Evolutionary conservation across 1,140 invertebrate species (phyloP), one percentile per base, ranked within the genome.

Genomic region (Eriosoma lanigerum): DNA sequence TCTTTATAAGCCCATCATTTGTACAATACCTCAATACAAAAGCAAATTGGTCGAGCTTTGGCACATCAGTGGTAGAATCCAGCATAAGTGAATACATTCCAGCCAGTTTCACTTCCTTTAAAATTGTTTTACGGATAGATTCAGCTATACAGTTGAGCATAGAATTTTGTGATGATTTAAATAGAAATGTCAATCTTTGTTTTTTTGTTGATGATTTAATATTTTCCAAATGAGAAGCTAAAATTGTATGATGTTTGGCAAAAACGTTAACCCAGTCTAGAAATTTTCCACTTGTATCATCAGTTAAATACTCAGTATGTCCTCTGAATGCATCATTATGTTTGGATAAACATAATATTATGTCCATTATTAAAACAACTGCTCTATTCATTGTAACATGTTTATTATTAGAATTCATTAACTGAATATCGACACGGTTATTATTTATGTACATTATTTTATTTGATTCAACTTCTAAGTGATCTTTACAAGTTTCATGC

Each of bases 111-210:
- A 58, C n/a, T 58, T 58, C 54, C 8, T 58, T 58, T 24, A 58
- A 58, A 58, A 58, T 58, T 58, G 54, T 58, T 58, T 58, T 9
- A 26, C 54, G 21, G 1, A 58, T 58, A 9, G 54, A 58, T 58
- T 58, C 21, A 58, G 54, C 54, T 24, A 58, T 58, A 58, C 54
- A 58, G 54, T 26, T 26, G 24, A 58, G 56, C 56, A 58, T 58
- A 58, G 56, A 26, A 58, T 58, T 60, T 60, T 60, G 56, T 17
- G 21, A 60, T 60, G 24, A 60, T 60, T 60, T 29, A 29, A 13
- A 60, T 60, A 60, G 24, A 60, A 60, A 60, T 60, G 56, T 60
- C 56, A 60, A 60, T 60, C 56, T 29, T 60, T 60, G 56, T 60
- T 60, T 29, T 58, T 60, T 60, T 60, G 24, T 60, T 60, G 24